Conservation (phyloP, 2,113 vertebrate species). For the Dryoscopus gambensis region DNA sequence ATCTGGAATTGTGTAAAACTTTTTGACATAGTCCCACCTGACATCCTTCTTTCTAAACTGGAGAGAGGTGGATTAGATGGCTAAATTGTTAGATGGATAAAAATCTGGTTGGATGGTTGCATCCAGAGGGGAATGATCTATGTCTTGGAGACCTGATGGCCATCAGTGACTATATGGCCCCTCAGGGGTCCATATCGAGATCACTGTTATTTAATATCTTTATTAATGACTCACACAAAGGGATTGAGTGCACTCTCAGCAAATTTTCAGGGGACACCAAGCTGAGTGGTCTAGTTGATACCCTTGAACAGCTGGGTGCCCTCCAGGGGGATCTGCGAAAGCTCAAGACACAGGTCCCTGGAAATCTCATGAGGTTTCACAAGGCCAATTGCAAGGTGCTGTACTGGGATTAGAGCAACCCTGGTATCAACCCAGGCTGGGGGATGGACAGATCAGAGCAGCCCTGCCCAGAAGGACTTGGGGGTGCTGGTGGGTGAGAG, state of each 20-base stretch:
- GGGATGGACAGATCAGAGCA: not conserved
- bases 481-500: not conserved
- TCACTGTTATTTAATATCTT: not conserved
- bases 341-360: not conserved
- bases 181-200: too few relatives aligned
- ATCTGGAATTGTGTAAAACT: not conserved
- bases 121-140: not conserved
- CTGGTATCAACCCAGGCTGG: rapidly evolving
- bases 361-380: not conserved
- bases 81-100: not conserved
- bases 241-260: not conserved
- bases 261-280: not conserved
- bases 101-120: not conserved
- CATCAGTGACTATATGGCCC: not conserved
- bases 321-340: not conserved
- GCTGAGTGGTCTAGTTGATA: not conserved
- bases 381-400: not conserved
- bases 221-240: not conserved
- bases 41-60: not conserved
- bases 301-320: not conserved
- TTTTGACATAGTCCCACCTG: not conserved
- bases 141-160: not conserved
- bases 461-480: not conserved
- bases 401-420: rapidly evolving
- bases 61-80: not conserved